Base-by-base conservation (phyloP, 2,888 invertebrate species). In the Heliconius charithonia region DNA sequence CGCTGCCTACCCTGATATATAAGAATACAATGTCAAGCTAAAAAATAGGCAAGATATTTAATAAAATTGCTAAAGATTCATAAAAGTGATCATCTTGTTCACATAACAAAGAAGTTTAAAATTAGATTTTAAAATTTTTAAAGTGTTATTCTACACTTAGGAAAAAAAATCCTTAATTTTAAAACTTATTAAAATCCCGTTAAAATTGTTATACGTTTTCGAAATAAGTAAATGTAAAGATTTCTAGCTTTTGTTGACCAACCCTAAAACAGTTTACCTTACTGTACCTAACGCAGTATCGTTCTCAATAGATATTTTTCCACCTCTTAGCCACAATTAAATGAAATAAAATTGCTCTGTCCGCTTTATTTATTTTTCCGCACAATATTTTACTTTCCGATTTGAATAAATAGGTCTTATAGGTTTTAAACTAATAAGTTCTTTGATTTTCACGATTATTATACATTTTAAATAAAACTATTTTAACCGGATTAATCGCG, bases 221-320 rank as follows among this genome's bases (percentile, higher is more conserved):
- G 10, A 37, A 37, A 51, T 19, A 51, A 51, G n/a, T 59, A 56
- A 22, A 22, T 51, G 27, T 16, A 27, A 69, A 45, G 41, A n/a
- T 25, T 41, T 16, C 41, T 69, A 67, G 67, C 67, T 41, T 13
- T 69, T 69, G 67, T 37, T 67, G 25, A 4, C 22, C 62, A 45
- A 45, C 45, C 62, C 59, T 69, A 67, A 25, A 51, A 51, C 0
- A n/a, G 12, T 51, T 72, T 29, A 63, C n/a, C 63, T 65, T 45
- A 65, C n/a, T 41, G 56, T 37, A 77, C 51, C 32, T 32, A 65
- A 32, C 76, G 41, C 56, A 72, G 56, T 77, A 32, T 37, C 65
- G 71, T 71, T 72, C 37, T 72, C 65, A 77, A 77, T 77, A 65
- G 22, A 77, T 72, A 32, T 71, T 71, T 51, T 75, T 45, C 67